Evolutionary conservation across 2,888 invertebrate species (phyloP), one percentile per base, ranked within the genome.

Genomic region (Agriopis leucophaearia): DNA sequence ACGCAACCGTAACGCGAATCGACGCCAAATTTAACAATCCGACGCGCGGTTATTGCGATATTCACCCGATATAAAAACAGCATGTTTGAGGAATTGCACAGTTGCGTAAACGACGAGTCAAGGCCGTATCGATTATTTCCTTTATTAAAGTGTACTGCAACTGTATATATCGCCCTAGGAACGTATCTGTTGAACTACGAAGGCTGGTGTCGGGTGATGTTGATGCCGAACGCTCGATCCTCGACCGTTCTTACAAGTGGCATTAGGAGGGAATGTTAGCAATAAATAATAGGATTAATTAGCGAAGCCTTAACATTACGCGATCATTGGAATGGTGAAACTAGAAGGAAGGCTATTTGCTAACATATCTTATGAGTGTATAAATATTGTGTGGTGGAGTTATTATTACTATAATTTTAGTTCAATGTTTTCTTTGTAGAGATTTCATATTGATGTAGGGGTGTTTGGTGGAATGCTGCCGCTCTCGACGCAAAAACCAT

Each of bases 371-470:
- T 90, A 85, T 82, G 87, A 85, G 79, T 86, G 85, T 89, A 88
- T 86, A n/a, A 63, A 85, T 88, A 85, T 85, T 77, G 77, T 77
- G 75, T 83, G 80, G 81, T 83, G 84, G 81, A 83, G 82, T 84
- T 86, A 82, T 83, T 87, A 83, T 88, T 88, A 87, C 86, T 81
- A 87, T 89, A 88, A 88, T 88, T 91, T 92, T 91, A 92, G 91
- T 94, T 91, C 78, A 87, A 90, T 89, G 84, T 89, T 91, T 91
- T 90, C 87, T 89, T 90, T 89, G 85, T 91, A 90, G 89, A 87
- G 84, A 89, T 91, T 90, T 90, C 89, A 87, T 89, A 90, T 85
- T 87, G 84, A 85, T 81, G 82, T 88, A 88, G 83, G 76, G 70
- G 77, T 85, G 89, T 83, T 89, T 80, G 82, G 77, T 88, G 90